phyloP scores from a whole-genome alignment of 2,797 vertebrate genomes.

The Salarias fasciatus region DNA sequence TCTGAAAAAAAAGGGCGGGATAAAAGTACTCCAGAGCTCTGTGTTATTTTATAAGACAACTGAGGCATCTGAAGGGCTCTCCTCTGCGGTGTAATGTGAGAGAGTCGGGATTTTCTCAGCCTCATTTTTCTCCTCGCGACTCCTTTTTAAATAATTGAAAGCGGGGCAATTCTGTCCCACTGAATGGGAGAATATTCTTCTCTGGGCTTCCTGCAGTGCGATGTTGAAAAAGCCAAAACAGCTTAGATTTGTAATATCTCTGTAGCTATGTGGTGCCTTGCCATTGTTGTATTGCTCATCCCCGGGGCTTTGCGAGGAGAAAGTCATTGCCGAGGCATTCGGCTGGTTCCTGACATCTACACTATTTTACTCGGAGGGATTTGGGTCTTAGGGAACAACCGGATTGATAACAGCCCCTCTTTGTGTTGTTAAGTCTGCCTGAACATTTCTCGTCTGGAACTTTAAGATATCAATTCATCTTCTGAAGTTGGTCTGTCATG shows the following conservation, averaged over 20 bases:
- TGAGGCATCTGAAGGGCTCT: slow-evolving; percentile 60
- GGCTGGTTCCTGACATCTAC: slow-evolving; percentile 52
- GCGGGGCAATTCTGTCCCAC: slow-evolving; percentile 55
- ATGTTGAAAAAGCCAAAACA: slow-evolving; percentile 62
- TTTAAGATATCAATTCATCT: slow-evolving; percentile 20
- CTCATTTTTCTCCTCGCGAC: slow-evolving; percentile 59
- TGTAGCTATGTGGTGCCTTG: slow-evolving; percentile 38
- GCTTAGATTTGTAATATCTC: slow-evolving; percentile 67
- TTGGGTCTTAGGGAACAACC: slow-evolving; percentile 35
- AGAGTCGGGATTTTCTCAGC: slow-evolving; percentile 65
- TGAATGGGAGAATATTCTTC: slow-evolving; percentile 54
- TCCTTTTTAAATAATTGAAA: slow-evolving; percentile 76
- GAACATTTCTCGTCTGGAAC: slow-evolving; percentile 12
- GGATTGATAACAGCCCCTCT: slow-evolving; percentile 36
- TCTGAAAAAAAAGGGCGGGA: not conserved
- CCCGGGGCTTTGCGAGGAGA: slow-evolving; percentile 51
- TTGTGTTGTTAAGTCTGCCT: slow-evolving; percentile 23
- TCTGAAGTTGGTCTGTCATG: slow-evolving; percentile 14
- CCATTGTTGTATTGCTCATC: slow-evolving; percentile 62
- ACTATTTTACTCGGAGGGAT: slow-evolving; percentile 46
- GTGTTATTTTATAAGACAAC: slow-evolving; percentile 66
- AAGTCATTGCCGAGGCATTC: slow-evolving; percentile 52
- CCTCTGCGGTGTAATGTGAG: slow-evolving; percentile 51
- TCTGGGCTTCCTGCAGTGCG: slow-evolving; percentile 44
- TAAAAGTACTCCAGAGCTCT: slow-evolving; percentile 44